phyloP scores from a whole-genome alignment of 2,113 vertebrate genomes.

The Caretta caretta region DNA sequence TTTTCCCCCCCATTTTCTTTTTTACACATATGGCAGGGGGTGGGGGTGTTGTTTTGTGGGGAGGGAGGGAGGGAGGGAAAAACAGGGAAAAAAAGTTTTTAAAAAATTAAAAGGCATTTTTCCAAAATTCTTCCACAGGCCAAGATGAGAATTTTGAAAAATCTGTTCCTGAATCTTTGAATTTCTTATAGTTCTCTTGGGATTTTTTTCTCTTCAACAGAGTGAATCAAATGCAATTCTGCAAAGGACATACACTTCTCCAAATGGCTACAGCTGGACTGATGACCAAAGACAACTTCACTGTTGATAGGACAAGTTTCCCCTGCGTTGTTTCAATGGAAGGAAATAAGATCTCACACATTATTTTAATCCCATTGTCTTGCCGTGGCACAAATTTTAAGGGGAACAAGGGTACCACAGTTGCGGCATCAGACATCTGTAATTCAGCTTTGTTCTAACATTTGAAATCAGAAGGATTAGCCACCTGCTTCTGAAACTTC shows the following conservation, averaged over 20 bases:
- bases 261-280: not conserved
- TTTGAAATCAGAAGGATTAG: conserved; percentile 31
- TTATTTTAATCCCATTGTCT: not conserved
- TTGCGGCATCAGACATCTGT: not conserved
- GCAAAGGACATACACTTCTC: not conserved
- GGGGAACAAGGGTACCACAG: not conserved
- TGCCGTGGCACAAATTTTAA: not conserved
- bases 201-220: not conserved
- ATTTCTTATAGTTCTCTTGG: not conserved
- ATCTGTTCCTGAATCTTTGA: not conserved
- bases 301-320: not conserved
- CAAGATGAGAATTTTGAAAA: not conserved
- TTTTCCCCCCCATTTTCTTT: not conserved
- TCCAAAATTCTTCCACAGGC: not conserved
- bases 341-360: not conserved
- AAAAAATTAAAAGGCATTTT: not conserved
- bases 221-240: not conserved
- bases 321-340: not conserved
- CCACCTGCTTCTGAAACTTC: conserved; percentile 30
- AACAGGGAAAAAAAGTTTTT: not conserved
- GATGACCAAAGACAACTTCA: not conserved
- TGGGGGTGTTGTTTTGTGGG: not conserved
- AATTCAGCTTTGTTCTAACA: conserved; percentile 21
- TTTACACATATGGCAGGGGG: not conserved
- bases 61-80: not conserved